These are phyloP conservation scores for Hydrotaea diabolus DNA, from an alignment of 2,888 invertebrate species.

Conservation along the genomic window DNA sequence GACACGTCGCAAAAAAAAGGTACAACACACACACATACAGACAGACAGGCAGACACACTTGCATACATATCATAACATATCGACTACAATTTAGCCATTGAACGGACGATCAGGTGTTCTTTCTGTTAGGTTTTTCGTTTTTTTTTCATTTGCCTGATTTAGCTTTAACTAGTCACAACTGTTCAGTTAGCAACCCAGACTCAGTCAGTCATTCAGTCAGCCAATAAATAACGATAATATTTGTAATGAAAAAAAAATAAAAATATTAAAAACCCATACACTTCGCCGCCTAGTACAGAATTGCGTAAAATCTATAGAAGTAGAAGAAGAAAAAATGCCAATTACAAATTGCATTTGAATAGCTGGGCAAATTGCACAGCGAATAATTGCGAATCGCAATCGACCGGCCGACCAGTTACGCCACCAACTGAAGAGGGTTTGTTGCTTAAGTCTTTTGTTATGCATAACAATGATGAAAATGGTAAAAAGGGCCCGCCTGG, in stretches of 20 bases:
- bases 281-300: neutral
- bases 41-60: neutral
- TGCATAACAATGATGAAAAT: neutral
- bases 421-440: constrained; percentile 8
- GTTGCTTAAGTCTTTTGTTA: constrained; percentile 45
- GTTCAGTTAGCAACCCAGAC: neutral
- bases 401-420: neutral
- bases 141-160: neutral
- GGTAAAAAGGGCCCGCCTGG: too few species aligned
- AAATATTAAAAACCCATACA: neutral
- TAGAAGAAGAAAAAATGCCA: neutral
- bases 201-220: neutral
- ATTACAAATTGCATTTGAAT: constrained; percentile 19
- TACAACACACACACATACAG: neutral
- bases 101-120: constrained; percentile 9
- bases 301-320: constrained; percentile 15
- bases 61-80: neutral
- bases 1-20: neutral
- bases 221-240: constrained; percentile 20
- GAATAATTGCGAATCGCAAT: neutral
- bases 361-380: neutral
- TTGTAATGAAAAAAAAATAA: neutral
- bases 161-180: neutral
- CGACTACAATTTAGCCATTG: neutral
- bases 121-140: neutral